Percentiles rank a stretch among this genome's conserved stretches.
phyloP scores from a whole-genome alignment of 2,797 vertebrate genomes.

The Poeciliopsis turneri region DNA sequence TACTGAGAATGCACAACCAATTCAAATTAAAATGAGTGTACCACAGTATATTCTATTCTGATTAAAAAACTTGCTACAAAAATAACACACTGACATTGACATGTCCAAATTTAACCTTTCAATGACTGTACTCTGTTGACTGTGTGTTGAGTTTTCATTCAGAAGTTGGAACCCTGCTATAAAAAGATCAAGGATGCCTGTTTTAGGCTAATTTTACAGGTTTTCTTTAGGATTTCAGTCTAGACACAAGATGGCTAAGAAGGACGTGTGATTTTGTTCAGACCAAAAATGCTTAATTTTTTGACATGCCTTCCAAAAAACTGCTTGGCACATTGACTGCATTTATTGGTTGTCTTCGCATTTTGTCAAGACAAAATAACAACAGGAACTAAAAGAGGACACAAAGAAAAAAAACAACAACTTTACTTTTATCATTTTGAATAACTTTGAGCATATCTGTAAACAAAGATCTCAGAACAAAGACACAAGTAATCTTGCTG shows the following conservation, averaged over 20 bases:
- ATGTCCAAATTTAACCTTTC: neutral
- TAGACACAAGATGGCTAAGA: too few species aligned
- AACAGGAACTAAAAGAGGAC: neutral
- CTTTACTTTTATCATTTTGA: neutral
- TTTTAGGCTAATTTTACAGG: neutral
- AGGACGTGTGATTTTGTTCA: too few species aligned
- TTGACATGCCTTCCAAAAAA: neutral
- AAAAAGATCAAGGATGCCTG: neutral
- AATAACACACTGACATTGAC: neutral
- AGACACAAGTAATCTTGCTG: neutral
- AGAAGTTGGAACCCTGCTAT: neutral
- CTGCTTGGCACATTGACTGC: neutral
- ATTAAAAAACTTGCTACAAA: too few species aligned
- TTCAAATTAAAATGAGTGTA: too few species aligned
- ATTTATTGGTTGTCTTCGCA: neutral
- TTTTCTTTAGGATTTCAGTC: too few species aligned
- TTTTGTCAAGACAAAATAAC: too few species aligned
- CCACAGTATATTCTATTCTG: too few species aligned
- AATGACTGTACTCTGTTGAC: neutral
- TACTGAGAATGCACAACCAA: too few species aligned
- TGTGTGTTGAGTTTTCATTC: neutral
- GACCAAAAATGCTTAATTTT: neutral
- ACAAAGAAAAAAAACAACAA: neutral
- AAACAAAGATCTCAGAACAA: neutral
- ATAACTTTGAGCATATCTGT: neutral